These are phyloP conservation scores for Apostichopus japonicus DNA, from an alignment of 35 echinoderm and acorn worm species.

Conservation along the genomic window DNA sequence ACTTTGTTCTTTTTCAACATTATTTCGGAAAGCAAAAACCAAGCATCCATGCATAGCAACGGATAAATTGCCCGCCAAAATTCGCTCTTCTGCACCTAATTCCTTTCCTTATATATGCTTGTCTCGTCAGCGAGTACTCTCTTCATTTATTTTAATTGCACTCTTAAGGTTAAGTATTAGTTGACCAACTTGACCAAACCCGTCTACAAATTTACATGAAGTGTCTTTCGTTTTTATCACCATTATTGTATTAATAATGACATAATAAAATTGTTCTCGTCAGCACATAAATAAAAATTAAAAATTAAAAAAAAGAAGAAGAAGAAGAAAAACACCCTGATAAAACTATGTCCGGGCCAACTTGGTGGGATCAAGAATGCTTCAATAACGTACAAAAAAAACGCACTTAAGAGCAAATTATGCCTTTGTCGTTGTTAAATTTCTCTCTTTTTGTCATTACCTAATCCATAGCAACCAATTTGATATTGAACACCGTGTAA, in stretches of 20 bases:
- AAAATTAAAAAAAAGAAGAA: background rate
- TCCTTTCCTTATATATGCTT: background rate
- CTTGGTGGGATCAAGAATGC: background rate
- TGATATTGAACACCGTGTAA: background rate
- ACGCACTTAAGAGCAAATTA: conserved; percentile 15
- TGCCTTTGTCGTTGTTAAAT: background rate
- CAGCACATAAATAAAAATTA: background rate
- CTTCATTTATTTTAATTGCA: background rate
- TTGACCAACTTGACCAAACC: background rate
- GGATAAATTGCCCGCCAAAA: background rate
- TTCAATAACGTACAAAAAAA: background rate
- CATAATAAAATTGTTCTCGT: background rate
- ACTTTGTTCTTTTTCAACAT: too few species aligned
- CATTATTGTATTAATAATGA: conserved; percentile 7
- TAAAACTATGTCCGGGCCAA: too few species aligned
- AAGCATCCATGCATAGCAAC: background rate
- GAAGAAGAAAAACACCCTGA: background rate
- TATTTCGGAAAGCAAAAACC: too few species aligned
- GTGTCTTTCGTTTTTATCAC: background rate
- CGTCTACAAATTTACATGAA: background rate
- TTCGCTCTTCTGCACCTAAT: too few species aligned
- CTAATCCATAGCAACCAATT: conserved; percentile 18
- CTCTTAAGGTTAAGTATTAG: conserved; percentile 10
- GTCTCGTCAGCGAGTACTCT: background rate
- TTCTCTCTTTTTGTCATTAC: background rate